phyloP scores from a whole-genome alignment of 1,140 invertebrate genomes.

The Zaprionus davidi region DNA sequence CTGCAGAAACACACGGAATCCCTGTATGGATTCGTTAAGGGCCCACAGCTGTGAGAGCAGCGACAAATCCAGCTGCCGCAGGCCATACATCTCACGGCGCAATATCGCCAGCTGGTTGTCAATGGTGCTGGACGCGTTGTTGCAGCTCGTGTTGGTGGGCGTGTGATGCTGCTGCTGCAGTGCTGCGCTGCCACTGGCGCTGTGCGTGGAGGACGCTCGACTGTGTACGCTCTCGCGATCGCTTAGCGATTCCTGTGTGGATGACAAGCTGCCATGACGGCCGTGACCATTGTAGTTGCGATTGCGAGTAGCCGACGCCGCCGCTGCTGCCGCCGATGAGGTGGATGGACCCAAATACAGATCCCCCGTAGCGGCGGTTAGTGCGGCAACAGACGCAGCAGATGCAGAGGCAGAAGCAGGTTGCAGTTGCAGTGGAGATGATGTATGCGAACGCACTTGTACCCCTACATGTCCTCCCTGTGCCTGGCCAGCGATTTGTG shows the following conservation, averaged over 20 bases:
- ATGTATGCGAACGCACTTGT: constrained; percentile 33
- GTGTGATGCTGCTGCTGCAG: constrained; percentile 44
- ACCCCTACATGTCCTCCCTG: constrained; percentile 5
- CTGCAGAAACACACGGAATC: constrained; percentile 90
- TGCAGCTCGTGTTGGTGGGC: constrained; percentile 57
- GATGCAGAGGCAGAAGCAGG: constrained; percentile 7
- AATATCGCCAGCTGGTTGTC: constrained; percentile 92
- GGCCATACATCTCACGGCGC: constrained; percentile 93
- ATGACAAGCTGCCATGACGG: constrained; percentile 69
- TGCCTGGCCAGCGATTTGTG: constrained; percentile 28
- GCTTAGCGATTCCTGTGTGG: constrained; percentile 76
- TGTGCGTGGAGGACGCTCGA: constrained; percentile 79
- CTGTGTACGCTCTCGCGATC: constrained; percentile 78
- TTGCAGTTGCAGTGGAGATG: constrained; percentile 45
- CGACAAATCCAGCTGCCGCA: constrained; percentile 93
- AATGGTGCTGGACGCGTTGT: constrained; percentile 87
- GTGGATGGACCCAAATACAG: constrained; percentile 78
- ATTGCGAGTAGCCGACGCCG: constrained; percentile 23
- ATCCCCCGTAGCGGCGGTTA: constrained; percentile 60
- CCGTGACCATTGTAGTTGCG: constrained; percentile 69
- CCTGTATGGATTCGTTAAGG: constrained; percentile 94
- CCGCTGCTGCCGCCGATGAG: constrained; percentile 62
- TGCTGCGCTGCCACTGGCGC: constrained; percentile 42
- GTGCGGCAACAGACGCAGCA: constrained; percentile 49
- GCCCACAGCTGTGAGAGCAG: constrained; percentile 94